phyloP scores from a whole-genome alignment of 2,113 vertebrate genomes.

The Archocentrus centrarchus region DNA sequence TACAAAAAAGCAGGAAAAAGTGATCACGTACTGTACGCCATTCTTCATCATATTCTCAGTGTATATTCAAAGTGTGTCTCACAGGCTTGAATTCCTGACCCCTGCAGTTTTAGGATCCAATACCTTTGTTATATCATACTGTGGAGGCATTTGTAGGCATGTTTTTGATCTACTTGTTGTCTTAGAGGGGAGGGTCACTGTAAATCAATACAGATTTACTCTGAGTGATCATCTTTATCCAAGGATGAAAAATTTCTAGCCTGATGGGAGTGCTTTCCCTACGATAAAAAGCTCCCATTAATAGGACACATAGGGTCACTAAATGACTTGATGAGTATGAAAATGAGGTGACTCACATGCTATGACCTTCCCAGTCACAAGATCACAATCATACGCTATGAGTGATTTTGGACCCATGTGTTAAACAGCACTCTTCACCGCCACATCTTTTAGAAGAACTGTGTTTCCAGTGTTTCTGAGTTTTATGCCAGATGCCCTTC shows the following conservation, averaged over 20 bases:
- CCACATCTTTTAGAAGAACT: not conserved
- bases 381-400: not conserved
- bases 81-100: too few relatives aligned
- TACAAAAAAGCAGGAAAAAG: not conserved
- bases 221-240: not conserved
- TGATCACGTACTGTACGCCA: too few relatives aligned
- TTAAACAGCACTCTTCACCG: not conserved
- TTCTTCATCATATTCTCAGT: too few relatives aligned
- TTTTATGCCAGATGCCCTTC: too few relatives aligned
- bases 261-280: not conserved
- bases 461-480: not conserved
- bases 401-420: not conserved
- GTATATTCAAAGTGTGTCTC: too few relatives aligned
- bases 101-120: too few relatives aligned
- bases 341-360: not conserved
- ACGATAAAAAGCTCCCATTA: not conserved
- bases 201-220: conserved; percentile 1
- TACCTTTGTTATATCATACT: too few relatives aligned
- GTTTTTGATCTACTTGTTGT: not conserved
- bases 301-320: not conserved
- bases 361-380: not conserved
- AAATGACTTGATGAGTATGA: conserved; percentile 11
- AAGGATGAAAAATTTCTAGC: conserved; percentile 1
- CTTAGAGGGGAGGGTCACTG: not conserved
- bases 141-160: not conserved